Evolutionary conservation across 2,797 vertebrate genomes (phyloP).

Genomic region (Notoglanidium macrostoma): DNA sequence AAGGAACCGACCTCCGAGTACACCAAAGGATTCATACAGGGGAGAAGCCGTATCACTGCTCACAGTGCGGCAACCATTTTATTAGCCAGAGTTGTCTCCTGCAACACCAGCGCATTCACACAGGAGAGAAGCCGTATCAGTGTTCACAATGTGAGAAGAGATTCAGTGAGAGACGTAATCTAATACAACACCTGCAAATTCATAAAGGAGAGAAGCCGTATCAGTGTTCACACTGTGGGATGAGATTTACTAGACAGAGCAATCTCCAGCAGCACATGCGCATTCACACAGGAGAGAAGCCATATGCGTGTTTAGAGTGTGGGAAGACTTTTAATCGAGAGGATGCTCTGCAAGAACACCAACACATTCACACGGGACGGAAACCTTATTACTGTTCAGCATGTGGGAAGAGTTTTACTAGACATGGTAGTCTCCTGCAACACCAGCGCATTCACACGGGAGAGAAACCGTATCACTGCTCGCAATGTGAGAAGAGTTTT

Average conservation of each 20-base stretch:
- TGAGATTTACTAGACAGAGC: too few relatives aligned
- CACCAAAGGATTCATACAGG: background rate
- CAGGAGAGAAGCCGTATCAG: background rate
- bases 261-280: too few relatives aligned
- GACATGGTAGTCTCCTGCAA: background rate
- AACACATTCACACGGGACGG: too few relatives aligned
- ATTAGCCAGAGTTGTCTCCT: too few relatives aligned
- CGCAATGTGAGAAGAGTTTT: background rate
- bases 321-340: background rate
- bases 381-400: background rate
- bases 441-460: background rate
- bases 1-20: too few relatives aligned
- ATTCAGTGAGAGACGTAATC: too few relatives aligned
- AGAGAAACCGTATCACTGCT: background rate
- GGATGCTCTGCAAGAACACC: too few relatives aligned
- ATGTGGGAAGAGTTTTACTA: background rate
- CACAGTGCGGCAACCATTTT: background rate
- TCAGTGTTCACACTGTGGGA: too few relatives aligned
- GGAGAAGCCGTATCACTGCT: background rate
- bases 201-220: too few relatives aligned
- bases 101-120: background rate
- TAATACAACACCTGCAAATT: too few relatives aligned
- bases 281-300: too few relatives aligned
- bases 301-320: background rate
- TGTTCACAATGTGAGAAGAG: too few relatives aligned